Conservation (phyloP, 1,140 invertebrate genomes). For the Drosophila truncata region DNA sequence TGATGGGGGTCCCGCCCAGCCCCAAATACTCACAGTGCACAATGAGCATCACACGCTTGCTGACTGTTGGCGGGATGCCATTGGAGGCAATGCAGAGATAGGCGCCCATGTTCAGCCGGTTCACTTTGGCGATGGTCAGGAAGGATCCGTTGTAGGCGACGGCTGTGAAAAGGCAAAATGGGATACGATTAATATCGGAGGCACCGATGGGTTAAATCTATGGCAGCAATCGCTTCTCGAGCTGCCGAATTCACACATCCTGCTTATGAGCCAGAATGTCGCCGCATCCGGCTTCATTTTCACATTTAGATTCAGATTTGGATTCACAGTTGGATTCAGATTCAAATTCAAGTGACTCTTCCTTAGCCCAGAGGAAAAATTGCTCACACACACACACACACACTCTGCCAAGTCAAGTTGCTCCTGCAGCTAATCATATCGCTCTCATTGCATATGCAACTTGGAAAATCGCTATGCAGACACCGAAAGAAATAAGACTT, state of each 20-base stretch:
- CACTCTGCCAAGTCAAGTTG: conserved; percentile 1
- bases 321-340: conserved; percentile 1
- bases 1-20: conserved; percentile 63
- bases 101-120: conserved; percentile 95
- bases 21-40: conserved; percentile 92
- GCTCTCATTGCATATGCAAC: conserved; percentile 49
- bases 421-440: conserved; percentile 39
- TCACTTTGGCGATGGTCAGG: conserved; percentile 92
- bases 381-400: not conserved
- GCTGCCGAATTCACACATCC: conserved; percentile 9
- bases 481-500: not conserved
- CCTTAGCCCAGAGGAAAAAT: conserved; percentile 2
- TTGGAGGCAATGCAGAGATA: conserved; percentile 95
- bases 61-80: conserved; percentile 94
- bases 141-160: conserved; percentile 89
- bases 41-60: conserved; percentile 94
- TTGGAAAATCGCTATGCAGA: conserved; percentile 14
- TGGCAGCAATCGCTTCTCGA: conserved; percentile 11
- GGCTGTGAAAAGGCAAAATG: conserved; percentile 84
- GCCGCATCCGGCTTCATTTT: not conserved
- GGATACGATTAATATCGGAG: conserved; percentile 16
- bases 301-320: not conserved
- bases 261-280: conserved; percentile 19
- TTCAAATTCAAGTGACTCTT: conserved; percentile 4
- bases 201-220: conserved; percentile 10